A percentile compares a stretch with the other conserved stretches of the same genome.
These are phyloP conservation scores for Scaptomyza parva DNA, from an alignment of 2,888 invertebrate species.

Conservation along the genomic window DNA sequence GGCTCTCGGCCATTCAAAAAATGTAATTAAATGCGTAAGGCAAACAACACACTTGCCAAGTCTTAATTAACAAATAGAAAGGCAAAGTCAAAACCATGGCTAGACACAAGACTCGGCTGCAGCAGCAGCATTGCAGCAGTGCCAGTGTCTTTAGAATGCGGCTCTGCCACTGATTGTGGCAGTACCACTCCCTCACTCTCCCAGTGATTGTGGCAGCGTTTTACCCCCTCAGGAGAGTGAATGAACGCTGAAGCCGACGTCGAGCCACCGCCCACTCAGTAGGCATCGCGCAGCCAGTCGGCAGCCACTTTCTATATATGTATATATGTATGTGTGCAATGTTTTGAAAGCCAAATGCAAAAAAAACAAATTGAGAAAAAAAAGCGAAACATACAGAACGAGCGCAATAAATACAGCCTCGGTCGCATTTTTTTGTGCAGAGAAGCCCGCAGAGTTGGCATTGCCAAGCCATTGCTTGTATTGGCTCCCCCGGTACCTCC, in stretches of 20 bases:
- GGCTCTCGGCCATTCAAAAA: conserved; percentile 53
- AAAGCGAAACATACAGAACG: conserved; percentile 43
- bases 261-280: conserved; percentile 46
- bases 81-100: conserved; percentile 68
- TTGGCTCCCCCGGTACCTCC: too few species aligned
- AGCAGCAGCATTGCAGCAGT: conserved; percentile 1
- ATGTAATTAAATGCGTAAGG: conserved; percentile 75
- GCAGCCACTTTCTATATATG: conserved; percentile 73
- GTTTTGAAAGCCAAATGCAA: conserved; percentile 74
- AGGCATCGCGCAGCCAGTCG: conserved; percentile 54
- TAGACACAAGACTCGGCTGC: conserved; percentile 51
- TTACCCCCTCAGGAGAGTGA: conserved; percentile 52
- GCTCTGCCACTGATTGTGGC: not conserved
- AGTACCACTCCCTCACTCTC: too few species aligned
- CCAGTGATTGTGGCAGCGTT: not conserved
- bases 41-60: conserved; percentile 40
- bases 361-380: conserved; percentile 42
- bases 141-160: conserved; percentile 18
- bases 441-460: conserved; percentile 67
- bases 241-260: conserved; percentile 74
- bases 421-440: conserved; percentile 51
- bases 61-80: conserved; percentile 78
- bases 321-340: too few species aligned
- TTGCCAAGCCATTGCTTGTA: conserved; percentile 43
- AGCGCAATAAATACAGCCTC: conserved; percentile 76